A percentile compares a stretch with the other conserved stretches of the same genome.
These are phyloP conservation scores for Ricordea florida DNA, from an alignment of 92 coral and sea anemone species.

Conservation along the genomic window DNA sequence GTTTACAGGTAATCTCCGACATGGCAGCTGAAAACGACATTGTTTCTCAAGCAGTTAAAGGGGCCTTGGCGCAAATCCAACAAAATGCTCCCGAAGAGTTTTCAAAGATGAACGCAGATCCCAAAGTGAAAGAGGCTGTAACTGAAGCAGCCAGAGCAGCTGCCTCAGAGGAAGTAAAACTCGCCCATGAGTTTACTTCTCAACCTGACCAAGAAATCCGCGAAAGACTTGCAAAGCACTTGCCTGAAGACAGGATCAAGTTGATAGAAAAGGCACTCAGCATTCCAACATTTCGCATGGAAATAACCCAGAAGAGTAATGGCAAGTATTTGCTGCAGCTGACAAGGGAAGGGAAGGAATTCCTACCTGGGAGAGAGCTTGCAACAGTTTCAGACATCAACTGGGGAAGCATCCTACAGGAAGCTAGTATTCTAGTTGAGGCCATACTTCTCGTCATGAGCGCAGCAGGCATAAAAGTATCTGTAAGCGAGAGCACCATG, in stretches of 20 bases:
- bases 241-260: constrained; percentile 34
- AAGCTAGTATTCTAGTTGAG: constrained; percentile 63
- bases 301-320: constrained; percentile 12
- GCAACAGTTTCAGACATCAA: constrained; percentile 26
- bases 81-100: constrained; percentile 45
- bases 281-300: constrained; percentile 52
- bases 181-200: constrained; percentile 38
- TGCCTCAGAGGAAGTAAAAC: constrained; percentile 46
- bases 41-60: constrained; percentile 34
- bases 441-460: constrained; percentile 50
- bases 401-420: constrained; percentile 41
- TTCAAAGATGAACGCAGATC: constrained; percentile 43
- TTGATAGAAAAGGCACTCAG: constrained; percentile 18
- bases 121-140: constrained; percentile 20
- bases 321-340: constrained; percentile 18
- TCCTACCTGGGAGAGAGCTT: constrained; percentile 24
- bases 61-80: constrained; percentile 32
- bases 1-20: too few relatives aligned
- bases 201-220: constrained; percentile 41
- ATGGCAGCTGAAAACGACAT: constrained; percentile 22
- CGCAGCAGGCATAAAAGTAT: constrained; percentile 42
- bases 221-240: constrained; percentile 22
- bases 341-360: constrained; percentile 9
- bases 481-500: constrained; percentile 20
- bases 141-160: constrained; percentile 30